Evolutionary conservation across 2,797 vertebrate species (phyloP), one percentile per base, ranked within the genome.

Genomic region (Karalla daura): DNA sequence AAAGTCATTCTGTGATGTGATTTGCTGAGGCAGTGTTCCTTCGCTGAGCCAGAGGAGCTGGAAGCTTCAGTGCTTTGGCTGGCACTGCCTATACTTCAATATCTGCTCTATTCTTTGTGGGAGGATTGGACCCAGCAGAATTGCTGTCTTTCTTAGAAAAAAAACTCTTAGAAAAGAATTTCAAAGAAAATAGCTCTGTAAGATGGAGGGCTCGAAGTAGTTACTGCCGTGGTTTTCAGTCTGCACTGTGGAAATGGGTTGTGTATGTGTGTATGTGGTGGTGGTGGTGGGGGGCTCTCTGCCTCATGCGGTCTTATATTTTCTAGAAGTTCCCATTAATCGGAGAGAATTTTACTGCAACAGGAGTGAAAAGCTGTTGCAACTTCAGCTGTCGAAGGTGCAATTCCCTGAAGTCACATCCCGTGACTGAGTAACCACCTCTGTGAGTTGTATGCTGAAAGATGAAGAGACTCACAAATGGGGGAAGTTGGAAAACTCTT

Each of bases 21-120:
- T 89, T 86, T 92, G 87, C 86, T 88, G 90, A 92, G 89, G 86
- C 90, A 84, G 85, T 86, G 76, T 83, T 90, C 84, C 84, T 80
- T 60, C 28, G 36, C 80, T 47, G 67, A 85, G 81, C 79, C 61
- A 41, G 75, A 87, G 78, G 86, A 91, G 84, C 78, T 80, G 81
- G 89, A 87, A 88, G 86, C 85, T 62, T 79, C 75, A 33, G 63
- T 71, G 84, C 81, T 83, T 86, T 81, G 78, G 81, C 86, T 86
- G 82, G 83, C 83, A 41, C 84, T 82, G 85, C 69, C 80, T 78
- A 52, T 73, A 82, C 89, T 92, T 90, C 89, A 92, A 91, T 91
- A 90, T 91, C 86, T 70, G 50, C 72, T 82, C 86, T 81, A 78
- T 91, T 91, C 90, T 90, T 88, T 77, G 86, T 86, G 83, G 86